These are phyloP conservation scores for Hyperoplus lanceolatus DNA, from an alignment of 2,797 vertebrate genomes.

Conservation along the genomic window DNA sequence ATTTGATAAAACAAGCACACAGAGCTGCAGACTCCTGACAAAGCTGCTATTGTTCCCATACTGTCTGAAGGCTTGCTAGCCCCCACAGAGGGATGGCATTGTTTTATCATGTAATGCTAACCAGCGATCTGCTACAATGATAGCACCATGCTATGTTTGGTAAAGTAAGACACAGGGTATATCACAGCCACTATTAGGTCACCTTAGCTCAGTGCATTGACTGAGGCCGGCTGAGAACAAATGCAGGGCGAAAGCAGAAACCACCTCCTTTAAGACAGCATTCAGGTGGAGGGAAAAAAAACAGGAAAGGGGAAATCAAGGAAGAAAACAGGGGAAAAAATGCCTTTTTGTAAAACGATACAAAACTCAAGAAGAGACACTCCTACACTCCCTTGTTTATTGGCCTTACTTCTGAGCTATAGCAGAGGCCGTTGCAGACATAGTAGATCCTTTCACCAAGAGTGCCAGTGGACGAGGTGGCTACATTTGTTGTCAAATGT, in stretches of 20 bases:
- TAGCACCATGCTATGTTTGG: slow-evolving; percentile 76
- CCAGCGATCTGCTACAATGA: slow-evolving; percentile 78
- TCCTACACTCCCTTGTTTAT: no score
- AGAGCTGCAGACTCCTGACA: slow-evolving; percentile 66
- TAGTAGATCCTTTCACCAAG: no score
- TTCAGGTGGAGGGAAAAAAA: slow-evolving; percentile 60
- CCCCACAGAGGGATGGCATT: slow-evolving; percentile 82
- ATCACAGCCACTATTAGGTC: slow-evolving; percentile 78
- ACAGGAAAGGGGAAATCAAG: slow-evolving; percentile 24
- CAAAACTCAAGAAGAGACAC: slow-evolving; percentile 23
- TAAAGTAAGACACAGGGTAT: slow-evolving; percentile 80
- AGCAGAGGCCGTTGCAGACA: no score
- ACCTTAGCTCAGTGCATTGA: slow-evolving; percentile 60
- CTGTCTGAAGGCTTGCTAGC: slow-evolving; percentile 71
- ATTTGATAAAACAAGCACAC: slow-evolving; percentile 59
- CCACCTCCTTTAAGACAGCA: slow-evolving; percentile 66
- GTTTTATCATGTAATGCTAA: slow-evolving; percentile 85
- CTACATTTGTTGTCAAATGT: no score
- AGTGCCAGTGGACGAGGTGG: no score
- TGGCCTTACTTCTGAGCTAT: no score
- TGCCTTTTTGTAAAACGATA: slow-evolving; percentile 63
- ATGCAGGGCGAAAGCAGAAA: slow-evolving; percentile 74
- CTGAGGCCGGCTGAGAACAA: slow-evolving; percentile 65
- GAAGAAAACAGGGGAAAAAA: slow-evolving; percentile 31
- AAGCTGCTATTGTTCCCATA: slow-evolving; percentile 75